Evolutionary conservation across 2,888 invertebrate genomes (phyloP).

Genomic region (Oeneis ivallda): DNA sequence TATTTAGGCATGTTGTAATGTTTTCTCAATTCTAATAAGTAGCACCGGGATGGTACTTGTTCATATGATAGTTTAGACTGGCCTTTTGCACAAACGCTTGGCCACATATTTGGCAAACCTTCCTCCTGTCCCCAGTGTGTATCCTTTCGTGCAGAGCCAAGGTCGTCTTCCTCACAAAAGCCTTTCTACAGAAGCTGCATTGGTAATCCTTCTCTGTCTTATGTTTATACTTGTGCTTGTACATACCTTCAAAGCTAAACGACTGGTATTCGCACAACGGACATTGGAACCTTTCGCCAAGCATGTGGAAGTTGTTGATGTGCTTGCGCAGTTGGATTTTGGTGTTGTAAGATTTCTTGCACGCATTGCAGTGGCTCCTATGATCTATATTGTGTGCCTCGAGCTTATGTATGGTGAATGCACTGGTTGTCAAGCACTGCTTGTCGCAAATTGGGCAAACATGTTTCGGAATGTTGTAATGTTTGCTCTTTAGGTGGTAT

Average conservation of each 20-base stretch:
- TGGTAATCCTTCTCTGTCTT: conserved; percentile 66
- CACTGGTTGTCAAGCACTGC: conserved; percentile 57
- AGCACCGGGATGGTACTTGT: conserved; percentile 64
- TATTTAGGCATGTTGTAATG: conserved; percentile 59
- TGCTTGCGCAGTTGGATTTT: conserved; percentile 59
- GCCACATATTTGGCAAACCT: conserved; percentile 62
- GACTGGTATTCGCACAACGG: conserved; percentile 64
- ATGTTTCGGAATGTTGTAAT: conserved; percentile 56
- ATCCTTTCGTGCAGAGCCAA: conserved; percentile 64
- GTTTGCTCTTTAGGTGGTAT: conserved; percentile 59
- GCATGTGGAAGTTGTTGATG: conserved; percentile 65
- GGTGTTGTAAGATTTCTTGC: conserved; percentile 60
- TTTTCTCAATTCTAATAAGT: conserved; percentile 48
- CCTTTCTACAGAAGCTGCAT: conserved; percentile 70
- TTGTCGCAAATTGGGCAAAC: conserved; percentile 53
- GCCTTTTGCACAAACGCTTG: conserved; percentile 75
- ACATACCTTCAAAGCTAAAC: conserved; percentile 56
- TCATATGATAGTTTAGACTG: conserved; percentile 72
- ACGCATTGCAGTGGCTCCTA: conserved; percentile 64
- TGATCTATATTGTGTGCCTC: conserved; percentile 62
- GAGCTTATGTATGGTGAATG: conserved; percentile 58
- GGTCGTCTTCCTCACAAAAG: conserved; percentile 63
- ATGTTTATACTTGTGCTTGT: conserved; percentile 70
- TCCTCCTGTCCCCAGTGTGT: conserved; percentile 66
- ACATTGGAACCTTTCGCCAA: conserved; percentile 62